phyloP scores from a whole-genome alignment of 2,113 vertebrate species.

The Sturnira hondurensis region DNA sequence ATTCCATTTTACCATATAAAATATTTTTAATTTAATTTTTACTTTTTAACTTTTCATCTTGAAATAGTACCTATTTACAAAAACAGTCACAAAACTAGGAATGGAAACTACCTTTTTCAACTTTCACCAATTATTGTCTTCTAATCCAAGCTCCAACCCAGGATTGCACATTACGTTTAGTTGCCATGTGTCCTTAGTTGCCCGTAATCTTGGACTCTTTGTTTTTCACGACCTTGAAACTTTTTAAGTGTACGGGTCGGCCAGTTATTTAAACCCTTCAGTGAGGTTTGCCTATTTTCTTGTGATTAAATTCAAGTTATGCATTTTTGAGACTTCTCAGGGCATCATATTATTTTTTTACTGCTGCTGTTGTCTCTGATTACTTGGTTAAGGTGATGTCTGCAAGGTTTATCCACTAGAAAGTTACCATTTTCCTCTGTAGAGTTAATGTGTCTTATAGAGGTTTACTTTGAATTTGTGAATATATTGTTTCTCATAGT shows the following conservation, averaged over 20 bases:
- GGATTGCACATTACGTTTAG: background rate
- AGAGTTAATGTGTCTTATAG: background rate
- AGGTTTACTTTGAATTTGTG: background rate
- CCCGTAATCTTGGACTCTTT: background rate
- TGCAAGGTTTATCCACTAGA: background rate
- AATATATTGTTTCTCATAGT: background rate
- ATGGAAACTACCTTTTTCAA: background rate
- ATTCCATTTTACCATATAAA: constrained; percentile 1
- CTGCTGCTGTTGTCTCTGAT: background rate
- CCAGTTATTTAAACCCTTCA: background rate
- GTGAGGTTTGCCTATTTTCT: background rate
- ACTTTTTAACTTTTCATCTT: constrained; percentile 5
- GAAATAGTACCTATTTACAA: constrained; percentile 5
- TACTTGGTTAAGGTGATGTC: background rate
- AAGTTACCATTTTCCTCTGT: background rate
- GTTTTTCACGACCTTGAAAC: background rate
- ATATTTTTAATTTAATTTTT: background rate
- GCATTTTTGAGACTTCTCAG: background rate
- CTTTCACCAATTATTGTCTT: background rate
- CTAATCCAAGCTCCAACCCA: background rate
- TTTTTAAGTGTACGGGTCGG: background rate
- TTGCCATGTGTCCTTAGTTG: background rate
- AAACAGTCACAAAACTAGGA: background rate
- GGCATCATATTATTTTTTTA: too few species aligned
- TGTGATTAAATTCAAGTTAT: background rate